phyloP scores from a whole-genome alignment of 2,113 vertebrate genomes.

The Suncus etruscus region DNA sequence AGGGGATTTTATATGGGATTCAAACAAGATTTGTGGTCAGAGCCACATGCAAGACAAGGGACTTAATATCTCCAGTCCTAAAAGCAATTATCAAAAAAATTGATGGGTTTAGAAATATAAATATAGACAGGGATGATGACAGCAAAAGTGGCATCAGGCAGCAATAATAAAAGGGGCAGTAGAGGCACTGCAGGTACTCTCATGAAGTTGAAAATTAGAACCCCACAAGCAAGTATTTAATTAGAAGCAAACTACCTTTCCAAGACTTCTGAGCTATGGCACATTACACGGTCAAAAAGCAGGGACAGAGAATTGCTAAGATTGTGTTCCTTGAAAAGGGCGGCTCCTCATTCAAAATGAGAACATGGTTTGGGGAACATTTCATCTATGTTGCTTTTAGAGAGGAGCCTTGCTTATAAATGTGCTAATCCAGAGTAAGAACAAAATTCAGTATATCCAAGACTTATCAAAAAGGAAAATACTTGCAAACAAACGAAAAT shows the following conservation, averaged over 20 bases:
- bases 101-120: not conserved
- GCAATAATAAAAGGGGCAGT: no score
- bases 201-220: not conserved
- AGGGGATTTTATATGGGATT: no score
- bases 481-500: not conserved
- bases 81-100: no score
- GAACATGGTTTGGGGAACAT: not conserved
- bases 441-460: not conserved
- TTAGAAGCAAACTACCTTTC: not conserved
- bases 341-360: not conserved
- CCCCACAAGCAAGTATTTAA: not conserved
- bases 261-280: not conserved
- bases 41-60: no score
- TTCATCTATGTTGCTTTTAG: not conserved
- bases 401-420: not conserved
- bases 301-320: not conserved
- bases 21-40: no score
- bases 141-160: not conserved
- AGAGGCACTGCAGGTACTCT: not conserved
- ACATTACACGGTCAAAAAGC: not conserved
- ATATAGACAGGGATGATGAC: rapidly evolving
- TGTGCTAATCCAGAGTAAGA: not conserved
- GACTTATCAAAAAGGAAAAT: not conserved
- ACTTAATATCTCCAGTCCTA: no score
- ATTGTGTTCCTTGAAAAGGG: no score